These are phyloP conservation scores for Lamellibrachia columna DNA, from an alignment of 2,888 invertebrate genomes.

Conservation along the genomic window DNA sequence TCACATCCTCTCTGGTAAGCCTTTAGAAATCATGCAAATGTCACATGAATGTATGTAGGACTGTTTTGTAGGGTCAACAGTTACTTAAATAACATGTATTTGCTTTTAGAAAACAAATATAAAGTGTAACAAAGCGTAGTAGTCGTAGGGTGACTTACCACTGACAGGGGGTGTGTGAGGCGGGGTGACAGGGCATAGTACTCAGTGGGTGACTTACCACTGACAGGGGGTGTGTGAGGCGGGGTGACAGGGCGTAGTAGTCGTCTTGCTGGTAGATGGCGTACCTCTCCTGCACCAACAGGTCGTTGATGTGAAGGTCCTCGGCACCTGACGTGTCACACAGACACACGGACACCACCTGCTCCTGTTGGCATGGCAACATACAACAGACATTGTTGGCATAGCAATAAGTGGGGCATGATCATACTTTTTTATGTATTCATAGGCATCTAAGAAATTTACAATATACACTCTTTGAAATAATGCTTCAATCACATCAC, in stretches of 20 bases:
- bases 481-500: too few relatives aligned
- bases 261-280: slow-evolving; percentile 61
- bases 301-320: slow-evolving; percentile 69
- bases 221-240: background rate
- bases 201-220: slow-evolving; percentile 5
- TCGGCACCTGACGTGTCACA: slow-evolving; percentile 69
- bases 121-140: too few relatives aligned
- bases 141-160: too few relatives aligned
- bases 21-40: too few relatives aligned
- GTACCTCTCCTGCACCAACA: slow-evolving; percentile 69
- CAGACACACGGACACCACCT: slow-evolving; percentile 65
- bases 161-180: too few relatives aligned
- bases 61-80: too few relatives aligned
- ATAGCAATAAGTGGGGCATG: background rate
- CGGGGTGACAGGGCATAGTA: background rate
- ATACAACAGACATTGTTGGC: background rate
- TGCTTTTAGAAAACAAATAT: too few relatives aligned
- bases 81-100: too few relatives aligned
- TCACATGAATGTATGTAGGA: too few relatives aligned
- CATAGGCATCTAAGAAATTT: too few relatives aligned
- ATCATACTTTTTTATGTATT: background rate
- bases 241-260: background rate
- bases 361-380: background rate
- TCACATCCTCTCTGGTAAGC: too few relatives aligned
- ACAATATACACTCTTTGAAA: too few relatives aligned